A percentile compares a stretch with the other conserved stretches of the same genome.
These are phyloP conservation scores for Anguilla anguilla DNA, from an alignment of 2,797 vertebrate species.

Conservation along the genomic window DNA sequence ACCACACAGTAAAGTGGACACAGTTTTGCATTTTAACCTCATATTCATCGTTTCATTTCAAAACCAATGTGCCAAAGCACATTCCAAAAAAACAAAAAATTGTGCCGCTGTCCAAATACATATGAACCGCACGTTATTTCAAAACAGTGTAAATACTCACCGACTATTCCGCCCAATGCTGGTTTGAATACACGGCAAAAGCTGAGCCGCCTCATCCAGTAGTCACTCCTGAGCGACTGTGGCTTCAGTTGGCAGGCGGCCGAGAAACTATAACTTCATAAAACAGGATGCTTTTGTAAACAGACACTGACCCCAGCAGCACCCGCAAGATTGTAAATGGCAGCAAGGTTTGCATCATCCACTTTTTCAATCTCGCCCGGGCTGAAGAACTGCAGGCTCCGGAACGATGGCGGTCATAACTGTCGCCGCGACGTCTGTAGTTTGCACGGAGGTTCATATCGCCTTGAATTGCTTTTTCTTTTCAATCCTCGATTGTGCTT, in stretches of 20 bases:
- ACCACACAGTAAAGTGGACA: too few species aligned
- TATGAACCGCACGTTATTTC: not conserved
- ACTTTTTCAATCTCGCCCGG: constrained; percentile 21
- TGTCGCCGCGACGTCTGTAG: not conserved
- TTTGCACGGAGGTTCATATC: not conserved
- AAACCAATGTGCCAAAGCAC: not conserved
- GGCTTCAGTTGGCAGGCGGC: not conserved
- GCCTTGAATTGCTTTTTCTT: not conserved
- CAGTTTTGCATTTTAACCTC: too few species aligned
- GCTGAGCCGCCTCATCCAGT: not conserved
- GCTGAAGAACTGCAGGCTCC: constrained; percentile 4
- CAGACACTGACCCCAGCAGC: not conserved
- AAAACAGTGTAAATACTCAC: not conserved
- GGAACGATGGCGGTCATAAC: not conserved
- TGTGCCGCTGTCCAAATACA: not conserved
- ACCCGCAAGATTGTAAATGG: not conserved
- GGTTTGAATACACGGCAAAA: not conserved
- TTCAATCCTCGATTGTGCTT: not conserved
- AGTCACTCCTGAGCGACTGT: not conserved
- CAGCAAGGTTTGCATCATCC: constrained; percentile 25
- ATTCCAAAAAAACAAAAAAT: not conserved
- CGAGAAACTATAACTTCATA: not conserved
- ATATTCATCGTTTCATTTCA: not conserved
- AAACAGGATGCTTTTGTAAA: not conserved
- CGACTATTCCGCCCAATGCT: not conserved